These are phyloP conservation scores for Australoheros facetus DNA, from an alignment of 2,797 vertebrate species.

Conservation along the genomic window DNA sequence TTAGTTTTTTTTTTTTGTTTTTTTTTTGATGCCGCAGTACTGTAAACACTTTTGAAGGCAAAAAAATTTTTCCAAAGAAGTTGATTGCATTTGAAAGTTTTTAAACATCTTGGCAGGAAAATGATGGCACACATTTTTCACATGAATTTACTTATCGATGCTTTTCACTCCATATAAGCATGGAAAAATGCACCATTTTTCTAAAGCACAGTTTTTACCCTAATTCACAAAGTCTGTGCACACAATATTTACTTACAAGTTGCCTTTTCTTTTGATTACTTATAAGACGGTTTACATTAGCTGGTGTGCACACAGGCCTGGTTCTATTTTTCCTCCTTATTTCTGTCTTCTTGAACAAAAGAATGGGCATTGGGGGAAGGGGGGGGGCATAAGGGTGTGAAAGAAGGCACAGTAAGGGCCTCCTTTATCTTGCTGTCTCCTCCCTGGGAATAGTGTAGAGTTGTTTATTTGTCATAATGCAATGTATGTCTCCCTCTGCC, in stretches of 20 bases:
- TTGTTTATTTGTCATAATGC: constrained; percentile 71
- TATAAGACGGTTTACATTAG: constrained; percentile 28
- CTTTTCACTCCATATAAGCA: constrained; percentile 28
- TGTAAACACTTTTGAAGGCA: constrained; percentile 56
- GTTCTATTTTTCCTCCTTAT: constrained; percentile 17
- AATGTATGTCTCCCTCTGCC: constrained; percentile 58
- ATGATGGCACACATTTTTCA: constrained; percentile 19
- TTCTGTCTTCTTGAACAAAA: constrained; percentile 32
- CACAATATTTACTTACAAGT: constrained; percentile 22
- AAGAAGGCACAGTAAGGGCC: constrained; percentile 52
- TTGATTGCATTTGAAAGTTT: constrained; percentile 27
- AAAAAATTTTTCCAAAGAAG: constrained; percentile 45
- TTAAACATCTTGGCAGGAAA: constrained; percentile 44
- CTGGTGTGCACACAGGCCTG: constrained; percentile 3
- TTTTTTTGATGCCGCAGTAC: constrained; percentile 50
- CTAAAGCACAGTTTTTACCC: neutral
- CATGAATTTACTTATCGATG: constrained; percentile 37
- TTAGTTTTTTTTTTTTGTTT: neutral
- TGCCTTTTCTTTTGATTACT: constrained; percentile 19
- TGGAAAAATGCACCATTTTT: neutral
- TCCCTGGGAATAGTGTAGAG: constrained; percentile 49
- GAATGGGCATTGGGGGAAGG: neutral
- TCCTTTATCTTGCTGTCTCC: constrained; percentile 54
- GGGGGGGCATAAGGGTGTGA: constrained; percentile 33
- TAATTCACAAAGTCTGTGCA: neutral